phyloP scores from a whole-genome alignment of 1,140 invertebrate species.

The Ips nitidus region DNA sequence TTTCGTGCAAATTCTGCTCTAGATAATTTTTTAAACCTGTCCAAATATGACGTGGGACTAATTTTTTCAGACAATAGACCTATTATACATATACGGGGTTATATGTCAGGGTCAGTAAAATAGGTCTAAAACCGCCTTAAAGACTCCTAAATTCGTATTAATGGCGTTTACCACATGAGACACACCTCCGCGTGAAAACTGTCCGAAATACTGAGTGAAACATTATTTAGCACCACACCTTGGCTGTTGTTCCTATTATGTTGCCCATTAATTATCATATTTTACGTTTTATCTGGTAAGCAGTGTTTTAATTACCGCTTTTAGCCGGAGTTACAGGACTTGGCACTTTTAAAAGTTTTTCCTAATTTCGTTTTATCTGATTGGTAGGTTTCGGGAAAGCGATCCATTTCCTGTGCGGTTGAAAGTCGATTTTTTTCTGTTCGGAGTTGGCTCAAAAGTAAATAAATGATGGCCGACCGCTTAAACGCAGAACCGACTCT shows the following conservation, averaged over 20 bases:
- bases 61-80: too few species aligned
- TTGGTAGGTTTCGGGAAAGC: too few species aligned
- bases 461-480: slow-evolving; percentile 23
- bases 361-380: too few species aligned
- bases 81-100: too few species aligned
- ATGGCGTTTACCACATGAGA: slow-evolving; percentile 11
- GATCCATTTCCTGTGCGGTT: too few species aligned
- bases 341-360: too few species aligned
- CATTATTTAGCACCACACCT: slow-evolving; percentile 12
- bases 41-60: too few species aligned
- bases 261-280: slow-evolving; percentile 3
- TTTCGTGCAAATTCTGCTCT: too few species aligned
- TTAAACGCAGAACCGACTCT: slow-evolving; percentile 35
- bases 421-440: slow-evolving; percentile 6
- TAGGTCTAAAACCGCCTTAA: background rate
- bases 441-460: slow-evolving; percentile 15
- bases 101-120: background rate
- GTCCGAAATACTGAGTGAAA: slow-evolving; percentile 12
- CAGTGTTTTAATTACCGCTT: background rate
- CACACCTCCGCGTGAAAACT: slow-evolving; percentile 8
- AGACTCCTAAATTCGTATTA: slow-evolving; percentile 7
- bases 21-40: too few species aligned
- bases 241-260: slow-evolving; percentile 8
- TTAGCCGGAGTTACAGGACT: background rate
- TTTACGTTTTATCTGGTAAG: background rate